Base-by-base conservation (phyloP, 92 coral and sea anemone genomes). In the Ricordea florida region DNA sequence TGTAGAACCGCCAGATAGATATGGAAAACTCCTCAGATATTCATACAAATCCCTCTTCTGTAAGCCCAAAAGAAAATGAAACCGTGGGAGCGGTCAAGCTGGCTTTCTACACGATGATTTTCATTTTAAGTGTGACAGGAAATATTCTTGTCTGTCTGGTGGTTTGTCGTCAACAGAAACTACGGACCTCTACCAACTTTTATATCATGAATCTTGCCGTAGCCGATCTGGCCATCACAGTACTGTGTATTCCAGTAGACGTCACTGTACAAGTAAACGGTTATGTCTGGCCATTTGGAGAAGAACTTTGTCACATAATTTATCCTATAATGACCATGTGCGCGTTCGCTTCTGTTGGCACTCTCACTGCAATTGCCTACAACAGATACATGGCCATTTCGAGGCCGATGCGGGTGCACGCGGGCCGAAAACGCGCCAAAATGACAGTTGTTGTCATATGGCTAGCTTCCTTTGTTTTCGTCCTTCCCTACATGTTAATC, bases 241-340 rank as follows among this genome's bases (percentile, higher is more conserved):
- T 84, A 0, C 59, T 91, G 16, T 91, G 97, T 46, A 91, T 91
- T 29, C 97, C 97, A 6, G 87, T 91, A 42, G 97, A 91, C 84
- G 78, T 91, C 38, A 84, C 85, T 5, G 70, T 91, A 8, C 97
- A 83, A 62, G 90, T 83, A 60, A 88, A 69, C 78, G 38, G 47
- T 20, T 87, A 91, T 43, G 56, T 73, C 9, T 91, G 97, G 97
- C 97, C 97, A 0, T 87, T 91, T 55, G 97, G 97, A 6, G 50
- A 69, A n/a, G 60, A 68, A 25, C 50, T 91, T 37, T 91, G 97
- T 22, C 89, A 70, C n/a, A 14, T 91, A 14, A 51, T 91, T 24
- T 91, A 91, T 35, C 97, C 97, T 10, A 45, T 88, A 0, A 91
- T 87, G 93, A 91, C 97, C 0, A 83, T 91, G 97, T 87, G 90